Base-by-base conservation (phyloP, 2,888 invertebrate species). In the Epinotia ramella region DNA sequence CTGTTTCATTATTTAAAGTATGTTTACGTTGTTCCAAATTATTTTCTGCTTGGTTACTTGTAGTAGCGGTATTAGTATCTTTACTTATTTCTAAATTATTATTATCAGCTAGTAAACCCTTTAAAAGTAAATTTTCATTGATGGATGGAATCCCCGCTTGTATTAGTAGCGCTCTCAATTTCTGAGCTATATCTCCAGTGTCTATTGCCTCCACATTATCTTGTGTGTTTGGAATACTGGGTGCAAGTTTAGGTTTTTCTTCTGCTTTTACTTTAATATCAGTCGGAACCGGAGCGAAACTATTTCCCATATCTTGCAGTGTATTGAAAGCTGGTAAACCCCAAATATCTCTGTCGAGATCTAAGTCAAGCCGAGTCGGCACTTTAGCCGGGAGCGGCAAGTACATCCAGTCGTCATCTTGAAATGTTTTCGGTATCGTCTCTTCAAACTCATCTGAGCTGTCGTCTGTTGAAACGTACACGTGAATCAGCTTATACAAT, bases 381-480 rank as follows among this genome's bases (percentile, higher is more conserved):
- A 63, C 56, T 63, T 68, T 67, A 49, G 75, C 80, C 77, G 89
- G 87, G 80, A 90, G 80, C 77, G 92, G 92, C 84, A 92, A 88
- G 84, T 91, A 91, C 91, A 91, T 90, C 93, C 92, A 92, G 86
- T 93, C 92, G 84, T 92, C 92, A 80, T 89, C 91, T 86, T 87
- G 87, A 79, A 84, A 84, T 86, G 84, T 87, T 78, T 84, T 84
- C 81, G 83, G 83, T 80, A 84, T 83, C 81, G 88, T 85, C 80
- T 86, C 88, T 85, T 92, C 93, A 84, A 85, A 90, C 87, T 94
- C 94, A 88, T 94, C 94, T 85, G 94, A 94, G 87, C 94, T 94
- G 88, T 93, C 91, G 85, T 92, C 92, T 83, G 91, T 92, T 94
- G 93, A 92, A 94, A 94, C 87, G 88, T 86, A 93, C 92, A 93